A percentile compares a stretch with the other conserved stretches of the same genome.
Conservation (phyloP, 2,888 invertebrate species). For the Himalopsyche tibetana region DNA sequence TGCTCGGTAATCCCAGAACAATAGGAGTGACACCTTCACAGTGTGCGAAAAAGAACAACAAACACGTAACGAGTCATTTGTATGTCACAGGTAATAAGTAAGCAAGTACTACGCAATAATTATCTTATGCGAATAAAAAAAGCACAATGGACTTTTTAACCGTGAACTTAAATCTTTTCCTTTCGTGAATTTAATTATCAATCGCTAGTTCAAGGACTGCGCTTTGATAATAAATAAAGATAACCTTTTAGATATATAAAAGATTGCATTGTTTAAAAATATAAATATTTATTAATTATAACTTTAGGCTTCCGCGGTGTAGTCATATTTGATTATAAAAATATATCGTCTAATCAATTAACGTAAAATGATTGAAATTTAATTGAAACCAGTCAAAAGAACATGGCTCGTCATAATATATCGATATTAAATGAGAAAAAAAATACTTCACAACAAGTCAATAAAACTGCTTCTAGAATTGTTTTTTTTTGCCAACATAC, state of each 20-base stretch:
- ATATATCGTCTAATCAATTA: not conserved
- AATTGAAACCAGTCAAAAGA: too few relatives aligned
- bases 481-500: too few relatives aligned
- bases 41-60: not conserved
- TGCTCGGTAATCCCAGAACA: constrained; percentile 2
- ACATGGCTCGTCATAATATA: too few relatives aligned
- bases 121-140: not conserved
- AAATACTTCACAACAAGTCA: too few relatives aligned
- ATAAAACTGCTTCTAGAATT: too few relatives aligned
- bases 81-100: too few relatives aligned
- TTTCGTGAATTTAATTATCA: constrained; percentile 21
- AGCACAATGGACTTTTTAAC: not conserved
- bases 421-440: too few relatives aligned
- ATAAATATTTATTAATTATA: constrained; percentile 26
- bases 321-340: constrained; percentile 2
- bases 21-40: not conserved
- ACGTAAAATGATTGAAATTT: too few relatives aligned
- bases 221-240: not conserved
- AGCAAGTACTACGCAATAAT: not conserved
- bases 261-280: not conserved
- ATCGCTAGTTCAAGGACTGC: constrained; percentile 20
- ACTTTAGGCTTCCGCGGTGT: not conserved
- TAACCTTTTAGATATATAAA: constrained; percentile 1
- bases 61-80: too few relatives aligned
- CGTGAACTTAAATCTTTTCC: constrained; percentile 23